These are phyloP conservation scores for Spilogale gracilis DNA, from an alignment of 2,113 vertebrate species.

Conservation along the genomic window DNA sequence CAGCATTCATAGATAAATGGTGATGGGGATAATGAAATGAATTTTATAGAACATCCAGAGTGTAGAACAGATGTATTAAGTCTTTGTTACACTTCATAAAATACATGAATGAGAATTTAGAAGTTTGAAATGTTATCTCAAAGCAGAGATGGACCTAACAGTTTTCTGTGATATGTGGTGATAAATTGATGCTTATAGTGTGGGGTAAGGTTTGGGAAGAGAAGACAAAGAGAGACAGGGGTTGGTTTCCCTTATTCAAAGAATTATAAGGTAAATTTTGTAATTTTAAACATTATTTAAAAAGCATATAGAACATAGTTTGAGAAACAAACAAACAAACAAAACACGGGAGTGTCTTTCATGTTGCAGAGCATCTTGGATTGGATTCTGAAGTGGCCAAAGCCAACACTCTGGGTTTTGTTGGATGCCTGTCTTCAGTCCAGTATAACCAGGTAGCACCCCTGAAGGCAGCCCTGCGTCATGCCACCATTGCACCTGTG, in stretches of 20 bases:
- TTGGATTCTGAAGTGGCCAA: conserved; percentile 90
- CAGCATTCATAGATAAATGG: not conserved
- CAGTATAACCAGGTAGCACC: conserved; percentile 96
- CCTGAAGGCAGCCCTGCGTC: conserved; percentile 94
- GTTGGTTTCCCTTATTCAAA: not conserved
- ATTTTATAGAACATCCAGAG: not conserved
- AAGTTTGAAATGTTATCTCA: not conserved
- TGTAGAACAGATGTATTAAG: not conserved
- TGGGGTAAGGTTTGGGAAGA: not conserved
- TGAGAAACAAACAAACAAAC: not conserved
- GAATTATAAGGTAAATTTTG: not conserved
- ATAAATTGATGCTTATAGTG: not conserved
- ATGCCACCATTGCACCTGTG: conserved; percentile 90
- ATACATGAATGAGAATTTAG: not conserved
- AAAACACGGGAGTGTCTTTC: conserved; percentile 29
- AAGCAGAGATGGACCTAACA: not conserved
- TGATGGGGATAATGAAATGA: not conserved
- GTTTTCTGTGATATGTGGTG: not conserved
- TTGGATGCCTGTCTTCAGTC: conserved; percentile 96
- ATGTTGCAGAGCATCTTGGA: conserved; percentile 87
- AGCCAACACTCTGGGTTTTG: conserved; percentile 92
- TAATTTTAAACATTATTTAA: not conserved
- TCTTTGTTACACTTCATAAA: conserved; percentile 2
- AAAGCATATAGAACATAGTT: not conserved
- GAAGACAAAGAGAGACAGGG: not conserved